A percentile compares a stretch with the other conserved stretches of the same genome.
Evolutionary conservation across 2,888 invertebrate genomes (phyloP).

Genomic region (Pocota personata): DNA sequence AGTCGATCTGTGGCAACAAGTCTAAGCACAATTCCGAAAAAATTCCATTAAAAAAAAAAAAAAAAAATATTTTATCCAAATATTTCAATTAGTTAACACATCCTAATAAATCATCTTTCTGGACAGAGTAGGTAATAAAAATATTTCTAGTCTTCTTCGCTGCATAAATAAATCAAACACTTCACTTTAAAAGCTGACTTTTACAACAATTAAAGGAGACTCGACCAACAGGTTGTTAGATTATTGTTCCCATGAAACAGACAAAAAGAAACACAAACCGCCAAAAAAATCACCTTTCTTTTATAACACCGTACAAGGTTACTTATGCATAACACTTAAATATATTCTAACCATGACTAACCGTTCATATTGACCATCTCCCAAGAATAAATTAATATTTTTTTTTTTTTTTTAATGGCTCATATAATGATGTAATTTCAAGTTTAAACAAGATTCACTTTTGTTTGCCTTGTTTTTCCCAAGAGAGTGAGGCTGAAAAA

Average conservation of each 20-base stretch:
- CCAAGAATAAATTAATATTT: slow-evolving; percentile 4
- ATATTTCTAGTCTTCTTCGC: not conserved
- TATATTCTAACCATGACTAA: slow-evolving; percentile 21
- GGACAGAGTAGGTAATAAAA: not conserved
- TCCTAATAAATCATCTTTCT: not conserved
- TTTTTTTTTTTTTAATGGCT: not conserved
- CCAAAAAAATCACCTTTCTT: not conserved
- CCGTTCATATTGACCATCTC: slow-evolving; percentile 5
- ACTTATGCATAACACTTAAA: slow-evolving; percentile 1
- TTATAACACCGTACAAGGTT: slow-evolving; percentile 6
- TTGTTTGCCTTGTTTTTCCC: slow-evolving; percentile 30
- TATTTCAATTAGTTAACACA: not conserved
- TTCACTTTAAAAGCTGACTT: not conserved
- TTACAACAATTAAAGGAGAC: slow-evolving; percentile 2
- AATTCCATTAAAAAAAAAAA: too few relatives aligned
- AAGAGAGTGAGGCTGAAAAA: not conserved
- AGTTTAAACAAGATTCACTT: slow-evolving; percentile 61
- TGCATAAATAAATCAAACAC: not conserved
- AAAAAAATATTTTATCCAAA: not conserved
- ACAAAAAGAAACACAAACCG: not conserved
- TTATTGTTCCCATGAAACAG: not conserved
- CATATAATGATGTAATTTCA: slow-evolving; percentile 38
- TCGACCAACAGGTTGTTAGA: slow-evolving; percentile 1
- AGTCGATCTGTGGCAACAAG: too few relatives aligned
- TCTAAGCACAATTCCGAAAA: too few relatives aligned